Conservation (phyloP, 37 sponge, comb jelly and placozoan genomes). For the Oscarella lobularis region DNA sequence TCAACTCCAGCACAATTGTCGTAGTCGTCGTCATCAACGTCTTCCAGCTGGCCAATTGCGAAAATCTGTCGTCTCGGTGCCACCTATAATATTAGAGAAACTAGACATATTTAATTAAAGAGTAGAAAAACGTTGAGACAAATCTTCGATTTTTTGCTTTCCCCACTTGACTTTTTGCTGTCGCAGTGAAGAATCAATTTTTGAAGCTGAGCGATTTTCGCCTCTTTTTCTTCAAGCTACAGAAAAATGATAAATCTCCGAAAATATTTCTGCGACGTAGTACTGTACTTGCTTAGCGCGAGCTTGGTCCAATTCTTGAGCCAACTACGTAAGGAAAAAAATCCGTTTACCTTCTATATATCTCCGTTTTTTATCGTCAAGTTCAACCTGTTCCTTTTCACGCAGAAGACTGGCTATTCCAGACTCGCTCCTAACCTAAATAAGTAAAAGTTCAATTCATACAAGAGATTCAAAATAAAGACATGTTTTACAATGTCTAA, state of each 20-base stretch:
- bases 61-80: too few relatives aligned
- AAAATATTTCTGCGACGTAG: too few relatives aligned
- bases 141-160: background rate
- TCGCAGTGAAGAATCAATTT: background rate
- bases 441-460: background rate
- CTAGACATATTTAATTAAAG: too few relatives aligned
- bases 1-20: too few relatives aligned
- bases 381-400: background rate
- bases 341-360: background rate
- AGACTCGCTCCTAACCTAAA: too few relatives aligned
- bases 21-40: too few relatives aligned
- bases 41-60: too few relatives aligned
- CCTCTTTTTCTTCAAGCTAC: background rate
- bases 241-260: too few relatives aligned
- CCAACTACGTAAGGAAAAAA: background rate
- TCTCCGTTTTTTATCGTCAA: background rate
- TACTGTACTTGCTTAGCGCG: too few relatives aligned
- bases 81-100: too few relatives aligned
- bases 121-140: too few relatives aligned
- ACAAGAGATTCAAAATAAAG: background rate
- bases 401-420: background rate
- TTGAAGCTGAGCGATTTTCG: background rate
- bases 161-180: background rate
- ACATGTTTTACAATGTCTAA: background rate
- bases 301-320: background rate